phyloP scores from a whole-genome alignment of 2,888 invertebrate genomes.

The Andrena hattorfiana region DNA sequence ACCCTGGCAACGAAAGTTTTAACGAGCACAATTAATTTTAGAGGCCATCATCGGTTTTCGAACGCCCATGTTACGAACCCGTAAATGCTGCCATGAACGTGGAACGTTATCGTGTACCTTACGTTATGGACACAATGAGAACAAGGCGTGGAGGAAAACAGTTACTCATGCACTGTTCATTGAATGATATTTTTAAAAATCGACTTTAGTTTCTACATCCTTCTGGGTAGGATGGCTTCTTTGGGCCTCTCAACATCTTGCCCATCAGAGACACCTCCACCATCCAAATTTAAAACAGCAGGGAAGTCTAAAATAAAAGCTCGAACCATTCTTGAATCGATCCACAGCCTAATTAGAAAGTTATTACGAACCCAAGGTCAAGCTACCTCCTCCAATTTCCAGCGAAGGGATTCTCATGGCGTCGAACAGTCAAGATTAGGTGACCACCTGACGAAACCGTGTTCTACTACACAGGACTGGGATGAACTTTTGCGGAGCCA shows the following conservation, averaged over 20 bases:
- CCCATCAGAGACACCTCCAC: not conserved
- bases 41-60: not conserved
- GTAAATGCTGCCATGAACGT: not conserved
- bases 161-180: not conserved
- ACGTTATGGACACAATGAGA: not conserved
- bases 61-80: not conserved
- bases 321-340: not conserved
- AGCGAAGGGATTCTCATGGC: not conserved
- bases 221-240: too few relatives aligned
- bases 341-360: not conserved
- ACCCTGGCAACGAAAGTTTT: not conserved
- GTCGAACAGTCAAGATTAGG: not conserved
- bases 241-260: not conserved
- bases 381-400: too few relatives aligned
- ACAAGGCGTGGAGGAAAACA: not conserved
- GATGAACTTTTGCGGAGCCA: too few relatives aligned
- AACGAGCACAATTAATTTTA: conserved; percentile 2
- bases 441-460: not conserved
- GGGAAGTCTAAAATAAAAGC: not conserved
- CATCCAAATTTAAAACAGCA: not conserved
- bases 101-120: not conserved
- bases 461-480: too few relatives aligned
- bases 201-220: too few relatives aligned
- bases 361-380: not conserved
- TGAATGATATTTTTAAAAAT: not conserved